These are phyloP conservation scores for Polypedilum pembai DNA, from an alignment of 1,140 invertebrate species.

Conservation along the genomic window DNA sequence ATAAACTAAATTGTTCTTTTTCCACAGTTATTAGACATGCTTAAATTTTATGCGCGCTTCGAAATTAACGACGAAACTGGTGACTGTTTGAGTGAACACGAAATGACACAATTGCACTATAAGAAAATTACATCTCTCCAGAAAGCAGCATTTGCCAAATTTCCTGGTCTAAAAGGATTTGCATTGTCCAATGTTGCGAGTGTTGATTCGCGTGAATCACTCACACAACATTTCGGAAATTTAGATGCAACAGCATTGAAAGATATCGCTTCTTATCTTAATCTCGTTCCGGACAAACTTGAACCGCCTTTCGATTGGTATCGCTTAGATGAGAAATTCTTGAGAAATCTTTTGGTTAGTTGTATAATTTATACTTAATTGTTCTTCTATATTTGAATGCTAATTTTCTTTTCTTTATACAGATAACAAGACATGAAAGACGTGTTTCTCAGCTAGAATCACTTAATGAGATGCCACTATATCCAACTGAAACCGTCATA, in stretches of 20 bases:
- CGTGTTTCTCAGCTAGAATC: conserved; percentile 87
- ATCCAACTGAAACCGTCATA: conserved; percentile 96
- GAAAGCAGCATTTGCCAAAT: conserved; percentile 89
- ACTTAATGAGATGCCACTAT: conserved; percentile 96
- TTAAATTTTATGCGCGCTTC: conserved; percentile 95
- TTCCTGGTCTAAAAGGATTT: conserved; percentile 78
- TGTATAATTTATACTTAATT: conserved; percentile 23
- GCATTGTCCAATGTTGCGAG: conserved; percentile 88
- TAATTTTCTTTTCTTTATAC: conserved; percentile 32
- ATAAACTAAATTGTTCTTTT: conserved; percentile 34
- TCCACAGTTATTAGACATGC: conserved; percentile 82
- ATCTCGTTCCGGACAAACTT: conserved; percentile 72
- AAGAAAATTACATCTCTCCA: conserved; percentile 79
- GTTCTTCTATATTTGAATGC: background rate
- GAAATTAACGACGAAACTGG: conserved; percentile 97
- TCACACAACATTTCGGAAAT: conserved; percentile 78
- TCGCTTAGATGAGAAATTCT: conserved; percentile 67
- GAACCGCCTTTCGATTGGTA: conserved; percentile 63
- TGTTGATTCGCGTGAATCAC: conserved; percentile 78
- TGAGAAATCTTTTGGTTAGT: conserved; percentile 75
- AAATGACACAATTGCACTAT: conserved; percentile 92
- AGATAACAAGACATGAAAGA: conserved; percentile 81
- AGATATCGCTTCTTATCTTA: conserved; percentile 76
- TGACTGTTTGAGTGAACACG: conserved; percentile 84
- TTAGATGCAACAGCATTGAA: conserved; percentile 69